Base-by-base conservation (phyloP, 2,888 invertebrate species). In the Autographa gamma region DNA sequence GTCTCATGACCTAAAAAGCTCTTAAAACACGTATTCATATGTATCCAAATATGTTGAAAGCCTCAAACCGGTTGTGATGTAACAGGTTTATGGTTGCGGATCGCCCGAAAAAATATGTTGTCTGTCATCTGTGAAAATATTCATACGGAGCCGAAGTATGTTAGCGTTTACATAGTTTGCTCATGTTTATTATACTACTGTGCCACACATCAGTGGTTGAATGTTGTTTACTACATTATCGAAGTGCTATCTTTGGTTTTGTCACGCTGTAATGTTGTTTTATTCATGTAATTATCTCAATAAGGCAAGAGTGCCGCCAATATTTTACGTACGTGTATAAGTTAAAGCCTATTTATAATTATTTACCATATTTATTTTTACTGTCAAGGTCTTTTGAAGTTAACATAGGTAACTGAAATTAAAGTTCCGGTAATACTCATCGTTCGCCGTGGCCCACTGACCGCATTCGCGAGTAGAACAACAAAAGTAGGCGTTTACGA, bases 391-490 rank as follows among this genome's bases (percentile, higher is more conserved):
- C 86, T 83, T 76, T 80, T 69, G 79, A 86, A 85, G 81, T 87
- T 81, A 84, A 85, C 83, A 84, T 87, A 85, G 83, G 84, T 84
- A 84, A 79, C 84, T 85, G 84, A 85, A 85, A 85, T 88, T 86
- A 78, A 85, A 90, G 92, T 93, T 94, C 94, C 93, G 93, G 92
- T 90, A 91, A 87, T 89, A 86, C 83, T 92, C 89, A 90, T 91
- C 89, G 89, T 84, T 90, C 88, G 87, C 93, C 93, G 88, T 94
- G 95, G 93, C 94, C 93, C 88, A 94, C 91, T 95, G 92, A 93
- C 95, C 94, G 93, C 91, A 87, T 90, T 94, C 78, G 77, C 84
- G 85, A 88, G 88, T 90, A 83, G 88, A 88, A 90, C 91, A 88
- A 89, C 88, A 87, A 79, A 88, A 86, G 93, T 91, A 86, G 89